phyloP scores from a whole-genome alignment of 1,140 invertebrate species.

The Oncopeltus fasciatus region DNA sequence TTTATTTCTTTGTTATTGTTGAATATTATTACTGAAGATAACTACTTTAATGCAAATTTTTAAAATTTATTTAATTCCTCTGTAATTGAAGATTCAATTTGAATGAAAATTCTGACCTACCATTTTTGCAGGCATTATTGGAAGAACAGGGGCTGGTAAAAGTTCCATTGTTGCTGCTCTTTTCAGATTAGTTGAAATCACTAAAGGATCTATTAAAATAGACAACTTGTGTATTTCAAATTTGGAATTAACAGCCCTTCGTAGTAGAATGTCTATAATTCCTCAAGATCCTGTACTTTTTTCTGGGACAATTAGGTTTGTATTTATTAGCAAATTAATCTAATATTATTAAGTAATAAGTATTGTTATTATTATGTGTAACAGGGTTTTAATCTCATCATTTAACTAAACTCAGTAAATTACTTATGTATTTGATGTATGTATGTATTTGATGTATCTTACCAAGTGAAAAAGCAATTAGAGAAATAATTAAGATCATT shows the following conservation, averaged over 20 bases:
- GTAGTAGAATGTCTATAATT: slow-evolving; percentile 74
- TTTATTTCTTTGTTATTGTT: no score
- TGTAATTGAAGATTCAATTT: background rate
- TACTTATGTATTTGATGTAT: no score
- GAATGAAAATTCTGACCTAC: no score
- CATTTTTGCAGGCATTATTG: slow-evolving; percentile 55
- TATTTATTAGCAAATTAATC: no score
- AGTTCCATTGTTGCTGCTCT: slow-evolving; percentile 68
- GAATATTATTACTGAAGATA: no score
- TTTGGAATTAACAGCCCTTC: slow-evolving; percentile 43
- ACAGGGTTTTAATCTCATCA: no score
- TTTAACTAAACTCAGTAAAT: no score
- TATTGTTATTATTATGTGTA: no score
- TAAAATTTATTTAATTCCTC: background rate
- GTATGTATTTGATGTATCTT: no score
- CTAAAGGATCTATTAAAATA: slow-evolving; percentile 54
- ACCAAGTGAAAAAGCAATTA: no score
- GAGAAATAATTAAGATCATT: no score
- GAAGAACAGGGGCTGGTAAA: slow-evolving; percentile 83
- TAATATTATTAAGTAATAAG: no score
- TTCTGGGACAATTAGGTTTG: slow-evolving; percentile 62
- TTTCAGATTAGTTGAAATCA: slow-evolving; percentile 56
- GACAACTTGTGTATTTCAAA: slow-evolving; percentile 67
- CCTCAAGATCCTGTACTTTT: slow-evolving; percentile 92
- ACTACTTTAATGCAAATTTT: background rate